Base-by-base conservation (phyloP, 2,113 vertebrate species). In the Spea multiplicata region DNA sequence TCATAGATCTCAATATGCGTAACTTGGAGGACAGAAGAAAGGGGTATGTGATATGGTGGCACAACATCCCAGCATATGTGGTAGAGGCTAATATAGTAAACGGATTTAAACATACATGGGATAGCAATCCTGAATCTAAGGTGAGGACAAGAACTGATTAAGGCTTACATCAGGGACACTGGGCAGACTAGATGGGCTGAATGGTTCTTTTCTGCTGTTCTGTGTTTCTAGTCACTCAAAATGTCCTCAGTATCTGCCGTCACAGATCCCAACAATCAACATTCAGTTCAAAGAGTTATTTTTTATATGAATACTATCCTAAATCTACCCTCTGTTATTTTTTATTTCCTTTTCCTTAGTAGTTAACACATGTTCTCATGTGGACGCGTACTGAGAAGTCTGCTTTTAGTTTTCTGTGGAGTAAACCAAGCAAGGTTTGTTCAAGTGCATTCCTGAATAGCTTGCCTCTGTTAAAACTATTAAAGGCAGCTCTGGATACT, bases 351-450 rank as follows among this genome's bases (percentile, higher is more conserved):
- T 61, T 72, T 78, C 59, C 76, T 72, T 71, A 72, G 59, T 55
- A 53, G 59, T 72, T 71, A 65, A 71, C 59, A 78, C 72, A 72
- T 78, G 76, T 72, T 78, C 68, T 72, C 69, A 66, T 78, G 53
- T 72, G 72, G 76, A 65, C 76, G 17, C 76, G 46, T 61, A 49
- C 68, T 44, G 57, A 71, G 76, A 71, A 7, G 30, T 71, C 76
- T 78, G 76, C 67, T 78, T 78, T 78, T 61, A 48, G 68, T 65
- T 78, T 78, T n/a, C 47, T 44, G 76, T 46, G 46, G 68, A 52
- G 57, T 71, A 65, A 17, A 3, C 10, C 14, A 65, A 65, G 59
- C 47, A 72, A 9, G 9, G 69, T 44, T 62, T 52, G 55, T 17
- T 64, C 57, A 6, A 71, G 57, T 53, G 13, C 69, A 47, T 53